These are phyloP conservation scores for Melitaea athalia DNA, from an alignment of 2,888 invertebrate genomes.

Conservation along the genomic window DNA sequence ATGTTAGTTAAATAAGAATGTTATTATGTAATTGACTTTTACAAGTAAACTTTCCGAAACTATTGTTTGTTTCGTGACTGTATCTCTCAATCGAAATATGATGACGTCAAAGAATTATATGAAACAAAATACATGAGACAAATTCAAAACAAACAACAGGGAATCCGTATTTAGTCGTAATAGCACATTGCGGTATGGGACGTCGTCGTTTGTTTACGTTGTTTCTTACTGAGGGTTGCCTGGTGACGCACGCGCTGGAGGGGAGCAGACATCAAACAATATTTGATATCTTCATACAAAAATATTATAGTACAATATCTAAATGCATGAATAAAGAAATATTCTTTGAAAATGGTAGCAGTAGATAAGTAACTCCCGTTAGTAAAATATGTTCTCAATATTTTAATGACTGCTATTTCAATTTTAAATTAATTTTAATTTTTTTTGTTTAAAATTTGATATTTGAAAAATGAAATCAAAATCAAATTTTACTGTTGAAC, in stretches of 20 bases:
- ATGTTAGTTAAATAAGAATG: too few species aligned
- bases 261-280: background rate
- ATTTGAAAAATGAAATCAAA: too few species aligned
- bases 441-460: too few species aligned
- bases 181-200: slow-evolving; percentile 14
- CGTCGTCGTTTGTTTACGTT: slow-evolving; percentile 35
- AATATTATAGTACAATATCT: background rate
- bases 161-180: slow-evolving; percentile 14
- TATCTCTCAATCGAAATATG: background rate
- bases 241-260: slow-evolving; percentile 20
- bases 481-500: too few species aligned
- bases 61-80: background rate
- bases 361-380: too few species aligned
- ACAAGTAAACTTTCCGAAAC: background rate
- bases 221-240: slow-evolving; percentile 31
- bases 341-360: too few species aligned
- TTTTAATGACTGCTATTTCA: too few species aligned
- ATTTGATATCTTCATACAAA: background rate
- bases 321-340: too few species aligned
- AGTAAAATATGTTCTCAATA: too few species aligned
- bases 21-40: background rate
- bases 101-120: background rate
- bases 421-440: too few species aligned
- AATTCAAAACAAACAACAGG: slow-evolving; percentile 20
- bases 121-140: slow-evolving; percentile 1